Evolutionary conservation across 1,140 invertebrate species (phyloP).

Genomic region (Aphis gossypii): DNA sequence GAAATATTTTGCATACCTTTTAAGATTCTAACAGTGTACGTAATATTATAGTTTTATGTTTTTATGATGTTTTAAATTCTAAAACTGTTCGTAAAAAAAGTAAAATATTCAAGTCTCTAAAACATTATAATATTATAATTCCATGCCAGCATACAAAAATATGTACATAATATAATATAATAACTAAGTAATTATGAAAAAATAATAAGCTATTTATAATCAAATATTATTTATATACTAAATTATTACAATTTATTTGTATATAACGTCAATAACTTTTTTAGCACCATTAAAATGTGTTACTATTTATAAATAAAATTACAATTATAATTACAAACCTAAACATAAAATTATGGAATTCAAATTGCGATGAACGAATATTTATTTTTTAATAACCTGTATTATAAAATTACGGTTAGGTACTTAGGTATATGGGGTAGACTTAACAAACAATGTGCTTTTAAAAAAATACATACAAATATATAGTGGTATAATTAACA

Average conservation of each 20-base stretch:
- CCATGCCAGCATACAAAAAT: background rate
- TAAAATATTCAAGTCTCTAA: background rate
- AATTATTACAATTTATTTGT: background rate
- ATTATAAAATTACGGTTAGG: background rate
- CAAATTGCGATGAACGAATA: background rate
- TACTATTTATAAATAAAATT: background rate
- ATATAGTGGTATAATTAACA: conserved; percentile 35
- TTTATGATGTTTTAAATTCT: background rate
- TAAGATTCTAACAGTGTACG: background rate
- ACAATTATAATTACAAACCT: background rate
- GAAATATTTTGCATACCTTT: background rate
- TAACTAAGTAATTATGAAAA: background rate
- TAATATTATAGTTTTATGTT: background rate
- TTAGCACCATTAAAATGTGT: background rate
- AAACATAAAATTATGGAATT: background rate
- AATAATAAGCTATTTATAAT: background rate
- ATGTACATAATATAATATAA: background rate
- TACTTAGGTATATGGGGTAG: too few species aligned
- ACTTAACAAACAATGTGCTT: background rate
- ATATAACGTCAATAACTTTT: background rate
- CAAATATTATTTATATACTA: background rate
- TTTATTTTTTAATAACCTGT: background rate
- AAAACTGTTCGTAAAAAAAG: background rate
- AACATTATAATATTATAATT: background rate
- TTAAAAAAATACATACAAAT: background rate